phyloP scores from a whole-genome alignment of 2,797 vertebrate genomes.

The Chelon labrosus region DNA sequence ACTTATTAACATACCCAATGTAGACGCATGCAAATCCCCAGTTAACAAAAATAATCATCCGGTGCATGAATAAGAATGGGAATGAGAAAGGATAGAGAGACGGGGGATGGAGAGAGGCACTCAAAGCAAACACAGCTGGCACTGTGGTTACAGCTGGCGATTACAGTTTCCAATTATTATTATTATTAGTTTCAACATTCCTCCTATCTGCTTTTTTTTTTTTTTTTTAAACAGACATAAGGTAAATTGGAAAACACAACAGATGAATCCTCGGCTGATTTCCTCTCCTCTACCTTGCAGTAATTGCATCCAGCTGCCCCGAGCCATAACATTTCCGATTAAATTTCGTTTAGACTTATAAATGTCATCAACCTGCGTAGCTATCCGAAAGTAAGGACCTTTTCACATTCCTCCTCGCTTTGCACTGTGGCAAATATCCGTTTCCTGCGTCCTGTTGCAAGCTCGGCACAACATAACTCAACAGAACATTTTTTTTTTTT shows the following conservation, averaged over 20 bases:
- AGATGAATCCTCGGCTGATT: not conserved
- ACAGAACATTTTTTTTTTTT: not conserved
- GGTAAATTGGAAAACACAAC: not conserved
- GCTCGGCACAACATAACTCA: constrained; percentile 1
- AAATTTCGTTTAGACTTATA: constrained; percentile 3
- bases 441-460: not conserved
- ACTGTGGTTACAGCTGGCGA: constrained; percentile 4
- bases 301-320: constrained; percentile 10
- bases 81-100: not conserved
- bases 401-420: not conserved
- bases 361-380: constrained; percentile 19
- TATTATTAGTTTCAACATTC: no score
- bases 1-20: constrained; percentile 43
- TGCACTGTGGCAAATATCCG: not conserved
- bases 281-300: not conserved
- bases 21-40: constrained; percentile 51
- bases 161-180: not conserved
- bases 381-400: not conserved
- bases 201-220: not conserved
- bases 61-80: constrained; percentile 40
- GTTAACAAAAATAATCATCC: constrained; percentile 55
- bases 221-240: not conserved
- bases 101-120: constrained; percentile 9
- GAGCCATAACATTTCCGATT: not conserved
- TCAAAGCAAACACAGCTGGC: constrained; percentile 26